Evolutionary conservation across 1,140 invertebrate genomes (phyloP), one percentile per base, ranked within the genome.

Genomic region (Antheraea mylitta): DNA sequence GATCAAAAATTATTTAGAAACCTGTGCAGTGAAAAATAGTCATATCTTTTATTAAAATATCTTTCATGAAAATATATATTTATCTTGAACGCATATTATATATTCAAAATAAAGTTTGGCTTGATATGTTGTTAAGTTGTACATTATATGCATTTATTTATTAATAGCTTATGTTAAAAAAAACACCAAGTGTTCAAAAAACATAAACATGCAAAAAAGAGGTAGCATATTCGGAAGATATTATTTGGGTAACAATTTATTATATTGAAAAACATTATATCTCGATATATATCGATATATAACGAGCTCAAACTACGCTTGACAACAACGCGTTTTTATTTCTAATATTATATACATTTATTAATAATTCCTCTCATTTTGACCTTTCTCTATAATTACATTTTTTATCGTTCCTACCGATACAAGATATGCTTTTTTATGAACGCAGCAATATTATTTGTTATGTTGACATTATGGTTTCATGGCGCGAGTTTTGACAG

Each of bases 301-400:
- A 76, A 78, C 69, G 67, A 72, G 71, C 72, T 71, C 73, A 74
- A 78, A 81, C 67, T 74, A 73, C 72, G 73, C 71, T 75, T 79
- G 82, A 84, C 77, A 82, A 81, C 70, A 74, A 60, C 22, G 72
- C 62, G 53, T 69, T 53, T 53, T 13, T 83, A 79, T 81, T 74
- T 67, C 82, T 85, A 83, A 69, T 84, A 80, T 73, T 86, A 81
- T 89, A 76, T 89, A 86, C 86, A 89, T 83, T 85, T 86, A 84
- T 80, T 73, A 84, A 87, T 90, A 89, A 81, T 89, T 89, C 86
- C 87, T 89, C 87, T 89, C 87, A 85, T 89, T 83, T 87, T 89
- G 89, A 91, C 89, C 89, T 89, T 89, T 89, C 82, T 83, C 85
- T 82, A 81, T 86, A 85, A 81, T 88, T 90, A 89, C 80, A 85